A percentile compares a stretch with the other conserved stretches of the same genome.
These are phyloP conservation scores for Anthophora plumipes DNA, from an alignment of 2,888 invertebrate genomes.

Conservation along the genomic window DNA sequence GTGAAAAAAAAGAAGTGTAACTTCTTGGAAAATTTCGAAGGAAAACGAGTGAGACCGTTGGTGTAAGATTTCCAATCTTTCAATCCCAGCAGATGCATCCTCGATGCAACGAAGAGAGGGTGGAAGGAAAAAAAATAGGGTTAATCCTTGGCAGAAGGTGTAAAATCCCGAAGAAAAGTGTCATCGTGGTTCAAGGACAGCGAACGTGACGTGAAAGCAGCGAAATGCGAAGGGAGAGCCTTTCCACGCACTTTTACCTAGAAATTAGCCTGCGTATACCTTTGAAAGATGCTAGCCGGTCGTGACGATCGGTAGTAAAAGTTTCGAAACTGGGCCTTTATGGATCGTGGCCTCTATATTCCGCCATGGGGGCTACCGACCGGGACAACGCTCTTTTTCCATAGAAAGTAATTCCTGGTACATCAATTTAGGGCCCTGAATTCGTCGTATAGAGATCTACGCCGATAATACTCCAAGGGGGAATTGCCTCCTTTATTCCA, in stretches of 20 bases:
- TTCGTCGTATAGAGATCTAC: not conserved
- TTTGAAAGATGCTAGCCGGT: conserved; percentile 22
- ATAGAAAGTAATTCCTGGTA: conserved; percentile 25
- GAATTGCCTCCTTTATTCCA: too few species aligned
- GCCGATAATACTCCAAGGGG: too few species aligned
- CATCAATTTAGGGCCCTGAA: conserved; percentile 7
- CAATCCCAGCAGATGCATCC: conserved; percentile 24
- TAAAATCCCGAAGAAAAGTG: conserved; percentile 26
- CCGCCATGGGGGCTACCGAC: conserved; percentile 25
- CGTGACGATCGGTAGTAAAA: conserved; percentile 63
- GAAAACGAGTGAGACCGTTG: not conserved
- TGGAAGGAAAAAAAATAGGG: conserved; percentile 74
- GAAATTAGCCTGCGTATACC: conserved; percentile 48
- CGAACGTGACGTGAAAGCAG: conserved; percentile 66
- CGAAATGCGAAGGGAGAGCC: conserved; percentile 44
- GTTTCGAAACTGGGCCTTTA: conserved; percentile 66
- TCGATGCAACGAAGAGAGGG: not conserved
- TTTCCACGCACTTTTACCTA: conserved; percentile 51
- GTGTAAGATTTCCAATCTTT: conserved; percentile 27
- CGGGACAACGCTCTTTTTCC: not conserved
- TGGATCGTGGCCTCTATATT: conserved; percentile 61
- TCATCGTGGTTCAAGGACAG: conserved; percentile 33
- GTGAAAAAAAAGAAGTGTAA: too few species aligned
- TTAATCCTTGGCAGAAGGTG: conserved; percentile 71
- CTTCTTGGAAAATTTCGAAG: not conserved